Percentiles rank a stretch among this genome's conserved stretches.
Evolutionary conservation across 1,140 invertebrate genomes (phyloP).

Genomic region (Musca vetustissima): DNA sequence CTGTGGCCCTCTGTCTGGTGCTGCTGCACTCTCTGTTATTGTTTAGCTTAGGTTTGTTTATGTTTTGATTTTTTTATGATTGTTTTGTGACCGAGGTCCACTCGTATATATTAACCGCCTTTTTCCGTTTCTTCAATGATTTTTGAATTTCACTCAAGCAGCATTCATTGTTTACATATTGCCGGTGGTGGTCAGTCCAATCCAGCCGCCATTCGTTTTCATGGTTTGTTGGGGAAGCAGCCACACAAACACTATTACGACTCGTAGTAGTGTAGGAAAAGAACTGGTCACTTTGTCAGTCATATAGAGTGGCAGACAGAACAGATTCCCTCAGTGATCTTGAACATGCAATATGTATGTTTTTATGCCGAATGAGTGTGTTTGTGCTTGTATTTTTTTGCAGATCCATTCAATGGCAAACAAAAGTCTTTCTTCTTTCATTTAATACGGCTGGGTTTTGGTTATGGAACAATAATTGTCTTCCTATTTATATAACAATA

Average conservation of each 20-base stretch:
- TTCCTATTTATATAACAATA: conserved; percentile 16
- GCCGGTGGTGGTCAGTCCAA: neutral
- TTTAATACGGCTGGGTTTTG: conserved; percentile 21
- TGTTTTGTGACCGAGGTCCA: neutral
- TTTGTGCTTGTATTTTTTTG: neutral
- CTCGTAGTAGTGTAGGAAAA: neutral
- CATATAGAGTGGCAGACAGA: neutral
- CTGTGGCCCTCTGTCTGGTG: too few relatives aligned
- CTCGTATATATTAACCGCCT: neutral
- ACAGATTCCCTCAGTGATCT: conserved; percentile 12
- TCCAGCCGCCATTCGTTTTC: too few relatives aligned
- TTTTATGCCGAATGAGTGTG: too few relatives aligned
- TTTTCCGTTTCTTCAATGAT: neutral
- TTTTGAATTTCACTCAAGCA: conserved; percentile 1
- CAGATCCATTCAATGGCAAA: neutral
- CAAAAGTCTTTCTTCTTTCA: conserved; percentile 23
- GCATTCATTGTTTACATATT: conserved; percentile 13
- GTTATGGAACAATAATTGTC: conserved; percentile 24
- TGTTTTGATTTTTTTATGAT: conserved; percentile 7
- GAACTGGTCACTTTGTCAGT: neutral
- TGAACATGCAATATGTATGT: conserved; percentile 14
- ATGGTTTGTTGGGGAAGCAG: too few relatives aligned
- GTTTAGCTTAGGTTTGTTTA: conserved; percentile 14
- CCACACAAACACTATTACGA: too few relatives aligned
- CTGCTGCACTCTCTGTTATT: conserved; percentile 7